A percentile compares a stretch with the other conserved stretches of the same genome.
Conservation (phyloP, 2,888 invertebrate genomes). For the Monoplex corrugatus region DNA sequence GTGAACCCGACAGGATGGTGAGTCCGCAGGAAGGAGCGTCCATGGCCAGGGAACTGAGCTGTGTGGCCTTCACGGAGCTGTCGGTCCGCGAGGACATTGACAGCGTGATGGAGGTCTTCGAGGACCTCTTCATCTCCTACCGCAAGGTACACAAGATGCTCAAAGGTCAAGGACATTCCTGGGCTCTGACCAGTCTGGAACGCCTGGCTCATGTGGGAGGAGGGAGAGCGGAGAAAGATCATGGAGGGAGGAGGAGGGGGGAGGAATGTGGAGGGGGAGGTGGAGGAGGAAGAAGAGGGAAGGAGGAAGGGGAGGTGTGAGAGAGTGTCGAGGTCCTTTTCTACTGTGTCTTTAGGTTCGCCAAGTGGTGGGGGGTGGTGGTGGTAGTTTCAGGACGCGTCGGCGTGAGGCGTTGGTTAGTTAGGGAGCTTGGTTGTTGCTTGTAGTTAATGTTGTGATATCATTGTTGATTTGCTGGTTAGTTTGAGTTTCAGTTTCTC, state of each 20-base stretch:
- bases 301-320: neutral
- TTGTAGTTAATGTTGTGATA: neutral
- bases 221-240: neutral
- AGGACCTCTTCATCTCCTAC: constrained; percentile 64
- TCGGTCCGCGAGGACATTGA: constrained; percentile 92
- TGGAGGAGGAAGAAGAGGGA: neutral
- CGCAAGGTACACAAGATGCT: constrained; percentile 37
- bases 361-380: too few species aligned
- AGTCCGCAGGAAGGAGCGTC: constrained; percentile 65
- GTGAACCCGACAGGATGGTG: constrained; percentile 89
- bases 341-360: too few species aligned
- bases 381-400: neutral
- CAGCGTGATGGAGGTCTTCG: constrained; percentile 87
- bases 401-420: constrained; percentile 37
- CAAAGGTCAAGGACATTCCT: neutral
- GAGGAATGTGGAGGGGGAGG: neutral
- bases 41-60: constrained; percentile 66
- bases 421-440: neutral
- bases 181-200: constrained; percentile 30
- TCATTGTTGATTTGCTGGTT: too few species aligned
- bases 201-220: neutral
- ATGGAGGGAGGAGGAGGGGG: neutral
- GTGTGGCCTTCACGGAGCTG: constrained; percentile 89
- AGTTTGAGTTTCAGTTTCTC: too few species aligned
- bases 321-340: neutral